Evolutionary conservation across 2,888 invertebrate species (phyloP).

Genomic region (Eupithecia subumbrata): DNA sequence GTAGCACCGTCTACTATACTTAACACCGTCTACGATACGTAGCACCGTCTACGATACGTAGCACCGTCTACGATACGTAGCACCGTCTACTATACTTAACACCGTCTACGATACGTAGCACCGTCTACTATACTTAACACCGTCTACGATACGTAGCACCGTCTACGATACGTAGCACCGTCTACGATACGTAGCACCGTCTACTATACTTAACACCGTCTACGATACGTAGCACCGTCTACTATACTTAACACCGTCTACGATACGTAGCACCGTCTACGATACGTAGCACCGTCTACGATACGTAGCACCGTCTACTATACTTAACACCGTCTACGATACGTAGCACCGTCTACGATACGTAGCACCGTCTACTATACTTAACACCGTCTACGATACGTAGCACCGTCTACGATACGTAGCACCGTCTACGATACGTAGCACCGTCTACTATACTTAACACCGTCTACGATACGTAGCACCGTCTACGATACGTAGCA

Average conservation of each 20-base stretch:
- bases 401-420: neutral
- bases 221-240: neutral
- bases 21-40: neutral
- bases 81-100: too few relatives aligned
- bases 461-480: neutral
- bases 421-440: neutral
- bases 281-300: neutral
- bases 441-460: too few relatives aligned
- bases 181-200: too few relatives aligned
- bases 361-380: too few relatives aligned
- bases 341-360: neutral
- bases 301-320: too few relatives aligned
- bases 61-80: neutral
- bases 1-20: too few relatives aligned
- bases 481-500: neutral
- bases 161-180: neutral
- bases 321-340: neutral
- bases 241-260: too few relatives aligned
- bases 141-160: neutral
- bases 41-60: neutral
- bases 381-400: neutral
- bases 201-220: neutral
- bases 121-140: too few relatives aligned
- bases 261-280: neutral
- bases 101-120: neutral